These are phyloP conservation scores for Nannospalax galili DNA, from an alignment of 2,113 vertebrate genomes.

Conservation along the genomic window DNA sequence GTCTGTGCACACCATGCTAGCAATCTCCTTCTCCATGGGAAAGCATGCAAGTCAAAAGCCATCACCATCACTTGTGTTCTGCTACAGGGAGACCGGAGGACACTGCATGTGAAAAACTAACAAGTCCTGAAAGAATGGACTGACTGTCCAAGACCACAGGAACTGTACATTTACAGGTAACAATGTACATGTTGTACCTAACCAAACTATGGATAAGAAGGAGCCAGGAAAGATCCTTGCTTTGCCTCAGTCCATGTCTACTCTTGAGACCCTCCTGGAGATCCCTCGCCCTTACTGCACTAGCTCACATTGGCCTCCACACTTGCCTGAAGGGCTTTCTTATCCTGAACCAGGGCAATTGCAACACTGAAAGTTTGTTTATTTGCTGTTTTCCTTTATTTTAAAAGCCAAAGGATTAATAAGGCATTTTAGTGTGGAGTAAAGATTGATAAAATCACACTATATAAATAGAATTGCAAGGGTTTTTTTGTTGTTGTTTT, in stretches of 20 bases:
- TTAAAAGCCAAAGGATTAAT: background rate
- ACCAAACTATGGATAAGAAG: background rate
- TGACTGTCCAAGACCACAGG: background rate
- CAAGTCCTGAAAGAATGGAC: background rate
- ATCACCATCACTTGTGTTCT: background rate
- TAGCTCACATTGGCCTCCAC: too few relatives aligned
- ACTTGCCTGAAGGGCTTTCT: too few relatives aligned
- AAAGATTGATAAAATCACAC: conserved; percentile 6
- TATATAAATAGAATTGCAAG: background rate
- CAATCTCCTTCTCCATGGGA: background rate
- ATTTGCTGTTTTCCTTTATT: background rate
- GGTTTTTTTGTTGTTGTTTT: too few relatives aligned
- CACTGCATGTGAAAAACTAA: background rate
- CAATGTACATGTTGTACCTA: too few relatives aligned
- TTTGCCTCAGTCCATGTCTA: background rate
- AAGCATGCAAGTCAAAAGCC: conserved; percentile 6
- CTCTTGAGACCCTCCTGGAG: background rate
- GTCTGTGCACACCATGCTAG: background rate
- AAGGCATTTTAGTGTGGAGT: background rate
- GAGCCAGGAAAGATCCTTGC: background rate
- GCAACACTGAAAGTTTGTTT: background rate
- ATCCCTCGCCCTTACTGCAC: background rate
- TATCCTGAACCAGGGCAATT: background rate
- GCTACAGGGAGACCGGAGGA: background rate
- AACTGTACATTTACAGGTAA: background rate